A percentile compares a stretch with the other conserved stretches of the same genome.
phyloP scores from a whole-genome alignment of 2,797 vertebrate species.

The Rallus crepitans region DNA sequence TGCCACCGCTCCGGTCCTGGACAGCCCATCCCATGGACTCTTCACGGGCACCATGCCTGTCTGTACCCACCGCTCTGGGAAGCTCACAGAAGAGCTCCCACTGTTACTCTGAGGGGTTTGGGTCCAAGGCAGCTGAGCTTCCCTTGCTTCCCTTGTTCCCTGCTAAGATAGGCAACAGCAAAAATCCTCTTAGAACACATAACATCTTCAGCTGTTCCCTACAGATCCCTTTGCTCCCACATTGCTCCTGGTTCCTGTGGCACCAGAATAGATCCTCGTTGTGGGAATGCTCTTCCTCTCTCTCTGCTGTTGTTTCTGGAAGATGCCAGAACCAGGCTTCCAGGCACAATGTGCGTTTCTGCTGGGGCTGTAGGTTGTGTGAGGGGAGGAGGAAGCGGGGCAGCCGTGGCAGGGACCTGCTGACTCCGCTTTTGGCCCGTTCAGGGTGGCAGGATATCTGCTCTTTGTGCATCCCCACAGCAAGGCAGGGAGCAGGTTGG shows the following conservation, averaged over 20 bases:
- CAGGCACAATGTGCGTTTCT: not conserved
- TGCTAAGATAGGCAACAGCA: conserved; percentile 46
- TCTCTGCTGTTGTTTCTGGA: conserved; percentile 9
- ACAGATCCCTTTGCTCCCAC: conserved; percentile 29
- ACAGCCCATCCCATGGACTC: not conserved
- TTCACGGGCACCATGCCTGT: not conserved
- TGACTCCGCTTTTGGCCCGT: not conserved
- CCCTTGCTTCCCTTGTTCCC: not conserved
- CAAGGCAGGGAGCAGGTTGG: not conserved
- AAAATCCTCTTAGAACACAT: not conserved
- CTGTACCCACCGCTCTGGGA: not conserved
- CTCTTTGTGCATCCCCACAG: conserved; percentile 15
- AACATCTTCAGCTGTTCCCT: conserved; percentile 36
- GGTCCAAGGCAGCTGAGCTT: not conserved
- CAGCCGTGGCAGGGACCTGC: conserved; percentile 31
- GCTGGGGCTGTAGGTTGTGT: not conserved
- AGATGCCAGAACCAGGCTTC: not conserved
- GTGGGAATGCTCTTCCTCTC: not conserved
- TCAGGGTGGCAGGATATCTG: conserved; percentile 39
- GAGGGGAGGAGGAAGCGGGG: conserved; percentile 33
- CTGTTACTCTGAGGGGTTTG: not conserved
- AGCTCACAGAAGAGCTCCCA: conserved; percentile 43
- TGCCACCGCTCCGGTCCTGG: not conserved
- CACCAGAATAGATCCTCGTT: conserved; percentile 57
- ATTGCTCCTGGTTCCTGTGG: conserved; percentile 45